Conservation (phyloP, 2,888 invertebrate genomes). For the Agrenia bidenticulata region DNA sequence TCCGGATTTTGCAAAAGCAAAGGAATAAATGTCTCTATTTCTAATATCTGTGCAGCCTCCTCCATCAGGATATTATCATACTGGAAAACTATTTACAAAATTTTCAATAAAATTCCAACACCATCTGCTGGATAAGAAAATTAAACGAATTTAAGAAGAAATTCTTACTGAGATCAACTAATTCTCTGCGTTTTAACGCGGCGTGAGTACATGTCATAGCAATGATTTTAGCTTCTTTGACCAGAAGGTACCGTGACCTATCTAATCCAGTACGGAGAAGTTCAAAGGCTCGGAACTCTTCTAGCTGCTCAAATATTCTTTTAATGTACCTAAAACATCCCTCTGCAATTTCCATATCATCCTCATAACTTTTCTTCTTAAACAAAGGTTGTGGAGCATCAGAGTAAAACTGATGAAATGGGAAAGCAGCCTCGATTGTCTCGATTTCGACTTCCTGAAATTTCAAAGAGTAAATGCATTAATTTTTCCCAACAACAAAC, state of each 20-base stretch:
- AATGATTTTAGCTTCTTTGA: slow-evolving; percentile 98
- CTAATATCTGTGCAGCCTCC: slow-evolving; percentile 97
- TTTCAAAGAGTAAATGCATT: neutral
- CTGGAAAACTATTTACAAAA: slow-evolving; percentile 69
- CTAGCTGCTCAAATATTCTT: slow-evolving; percentile 92
- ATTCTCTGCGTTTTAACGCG: slow-evolving; percentile 90
- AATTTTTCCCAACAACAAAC: too few species aligned
- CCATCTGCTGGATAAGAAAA: neutral
- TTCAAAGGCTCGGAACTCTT: slow-evolving; percentile 98
- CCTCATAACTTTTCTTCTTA: slow-evolving; percentile 71
- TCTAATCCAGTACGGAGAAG: slow-evolving; percentile 86
- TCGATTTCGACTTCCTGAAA: slow-evolving; percentile 57
- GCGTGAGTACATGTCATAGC: slow-evolving; percentile 99
- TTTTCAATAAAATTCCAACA: too few species aligned
- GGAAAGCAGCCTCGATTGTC: slow-evolving; percentile 77
- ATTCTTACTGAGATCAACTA: slow-evolving; percentile 81
- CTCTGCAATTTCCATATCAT: slow-evolving; percentile 83
- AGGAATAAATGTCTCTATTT: slow-evolving; percentile 99
- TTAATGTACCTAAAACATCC: slow-evolving; percentile 94
- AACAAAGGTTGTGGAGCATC: slow-evolving; percentile 93
- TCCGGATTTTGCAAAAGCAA: slow-evolving; percentile 96
- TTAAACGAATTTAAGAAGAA: neutral
- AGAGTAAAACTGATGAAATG: slow-evolving; percentile 89
- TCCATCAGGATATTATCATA: slow-evolving; percentile 99
- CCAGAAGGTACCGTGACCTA: slow-evolving; percentile 91